A percentile compares a stretch with the other conserved stretches of the same genome.
Evolutionary conservation across 2,888 invertebrate genomes (phyloP).

Genomic region (Chloroclysta siterata): DNA sequence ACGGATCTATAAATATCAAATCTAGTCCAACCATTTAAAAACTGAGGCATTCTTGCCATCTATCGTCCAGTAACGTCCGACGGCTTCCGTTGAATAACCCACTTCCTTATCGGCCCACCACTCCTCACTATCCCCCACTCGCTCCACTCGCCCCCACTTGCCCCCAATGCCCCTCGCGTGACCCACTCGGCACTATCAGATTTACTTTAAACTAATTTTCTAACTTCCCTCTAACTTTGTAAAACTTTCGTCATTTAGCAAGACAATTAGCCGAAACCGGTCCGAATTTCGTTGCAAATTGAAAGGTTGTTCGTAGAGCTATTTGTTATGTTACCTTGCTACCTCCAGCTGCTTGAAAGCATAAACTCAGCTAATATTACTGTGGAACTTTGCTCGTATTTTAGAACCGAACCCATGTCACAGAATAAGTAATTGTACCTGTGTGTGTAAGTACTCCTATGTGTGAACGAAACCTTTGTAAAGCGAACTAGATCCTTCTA

Average conservation of each 20-base stretch:
- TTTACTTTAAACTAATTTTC: conserved; percentile 61
- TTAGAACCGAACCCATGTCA: conserved; percentile 17
- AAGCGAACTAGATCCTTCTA: not conserved
- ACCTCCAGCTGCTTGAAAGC: conserved; percentile 29
- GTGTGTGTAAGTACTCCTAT: not conserved
- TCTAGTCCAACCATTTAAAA: not conserved
- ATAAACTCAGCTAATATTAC: conserved; percentile 34
- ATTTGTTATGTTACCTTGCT: conserved; percentile 38
- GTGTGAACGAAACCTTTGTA: not conserved
- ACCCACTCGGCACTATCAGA: conserved; percentile 63
- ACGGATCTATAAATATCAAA: too few species aligned
- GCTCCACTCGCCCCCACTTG: conserved; percentile 35
- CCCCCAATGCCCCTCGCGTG: conserved; percentile 60
- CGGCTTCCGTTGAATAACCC: conserved; percentile 70
- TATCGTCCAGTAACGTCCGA: conserved; percentile 60
- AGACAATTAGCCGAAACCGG: conserved; percentile 62
- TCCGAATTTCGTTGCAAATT: conserved; percentile 42
- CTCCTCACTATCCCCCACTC: conserved; percentile 34
- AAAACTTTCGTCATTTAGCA: conserved; percentile 67
- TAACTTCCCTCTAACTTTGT: conserved; percentile 56
- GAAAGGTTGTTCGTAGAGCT: conserved; percentile 34
- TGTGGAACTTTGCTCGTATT: conserved; percentile 36
- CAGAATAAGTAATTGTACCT: conserved; percentile 1
- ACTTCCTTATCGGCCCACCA: conserved; percentile 63
- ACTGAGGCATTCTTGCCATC: conserved; percentile 51